A percentile compares a stretch with the other conserved stretches of the same genome.
These are phyloP conservation scores for Chaetura pelagica DNA, from an alignment of 2,113 vertebrate species.

Conservation along the genomic window DNA sequence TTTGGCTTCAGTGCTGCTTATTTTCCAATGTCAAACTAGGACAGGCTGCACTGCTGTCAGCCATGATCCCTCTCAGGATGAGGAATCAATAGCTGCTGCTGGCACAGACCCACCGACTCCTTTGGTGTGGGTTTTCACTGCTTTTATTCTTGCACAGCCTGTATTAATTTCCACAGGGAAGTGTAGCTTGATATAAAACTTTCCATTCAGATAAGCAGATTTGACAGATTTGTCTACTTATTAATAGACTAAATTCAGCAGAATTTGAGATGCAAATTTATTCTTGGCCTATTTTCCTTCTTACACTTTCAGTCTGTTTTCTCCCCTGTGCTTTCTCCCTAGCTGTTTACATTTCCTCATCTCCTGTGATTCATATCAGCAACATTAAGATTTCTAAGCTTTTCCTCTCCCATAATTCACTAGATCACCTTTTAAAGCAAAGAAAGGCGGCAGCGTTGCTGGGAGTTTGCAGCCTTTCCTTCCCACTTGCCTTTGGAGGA, in stretches of 20 bases:
- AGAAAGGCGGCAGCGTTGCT: not conserved
- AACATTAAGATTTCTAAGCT: not conserved
- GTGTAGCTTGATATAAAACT: not conserved
- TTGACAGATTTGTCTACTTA: conserved; percentile 48
- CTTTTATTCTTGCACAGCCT: not conserved
- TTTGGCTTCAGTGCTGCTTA: not conserved
- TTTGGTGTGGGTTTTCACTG: rapidly evolving
- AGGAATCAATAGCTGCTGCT: not conserved
- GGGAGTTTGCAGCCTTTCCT: not conserved
- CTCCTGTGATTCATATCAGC: not conserved
- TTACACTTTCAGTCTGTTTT: not conserved
- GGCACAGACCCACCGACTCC: not conserved
- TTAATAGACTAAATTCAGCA: conserved; percentile 49
- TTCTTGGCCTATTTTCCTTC: conserved; percentile 66
- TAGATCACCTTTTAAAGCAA: not conserved
- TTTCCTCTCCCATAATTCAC: not conserved
- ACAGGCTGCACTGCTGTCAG: not conserved
- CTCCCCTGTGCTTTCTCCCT: not conserved
- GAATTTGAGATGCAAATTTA: conserved; percentile 65
- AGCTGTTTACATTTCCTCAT: not conserved
- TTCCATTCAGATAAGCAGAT: conserved; percentile 32
- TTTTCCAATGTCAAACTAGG: not conserved
- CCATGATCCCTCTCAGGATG: not conserved
- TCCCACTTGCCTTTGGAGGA: not conserved
- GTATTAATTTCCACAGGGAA: not conserved